A percentile compares a stretch with the other conserved stretches of the same genome.
Conservation (phyloP, 2,888 invertebrate genomes). For the Mythimna impura region DNA sequence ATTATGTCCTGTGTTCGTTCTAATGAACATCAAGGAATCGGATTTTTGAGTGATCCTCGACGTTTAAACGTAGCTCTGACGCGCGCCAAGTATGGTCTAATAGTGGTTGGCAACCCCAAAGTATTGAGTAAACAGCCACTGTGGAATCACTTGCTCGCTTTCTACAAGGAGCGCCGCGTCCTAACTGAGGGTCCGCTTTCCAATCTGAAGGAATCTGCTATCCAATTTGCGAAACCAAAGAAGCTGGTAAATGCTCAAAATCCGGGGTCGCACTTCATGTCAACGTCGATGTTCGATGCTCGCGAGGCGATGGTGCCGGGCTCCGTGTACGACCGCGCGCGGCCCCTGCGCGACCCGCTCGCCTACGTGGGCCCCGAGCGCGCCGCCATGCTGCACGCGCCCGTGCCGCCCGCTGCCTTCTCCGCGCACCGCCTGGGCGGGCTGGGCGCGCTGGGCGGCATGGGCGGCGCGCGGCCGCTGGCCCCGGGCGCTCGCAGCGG, state of each 20-base stretch:
- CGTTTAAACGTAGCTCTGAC: constrained; percentile 99
- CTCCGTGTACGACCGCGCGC: constrained; percentile 96
- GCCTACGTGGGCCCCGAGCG: constrained; percentile 97
- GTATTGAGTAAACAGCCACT: constrained; percentile 99
- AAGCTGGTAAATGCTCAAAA: constrained; percentile 98
- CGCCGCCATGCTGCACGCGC: constrained; percentile 93
- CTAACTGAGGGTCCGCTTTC: constrained; percentile 99
- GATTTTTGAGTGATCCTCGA: constrained; percentile 99
- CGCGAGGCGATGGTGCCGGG: constrained; percentile 98
- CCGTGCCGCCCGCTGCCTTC: constrained; percentile 98
- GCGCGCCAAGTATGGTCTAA: constrained; percentile 98
- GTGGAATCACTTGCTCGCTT: constrained; percentile 99
- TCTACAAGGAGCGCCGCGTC: constrained; percentile 99
- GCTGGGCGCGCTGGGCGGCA: constrained; percentile 92
- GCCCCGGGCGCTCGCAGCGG: constrained; percentile 80
- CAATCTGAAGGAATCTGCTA: constrained; percentile 98
- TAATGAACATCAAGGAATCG: constrained; percentile 99
- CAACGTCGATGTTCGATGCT: constrained; percentile 98
- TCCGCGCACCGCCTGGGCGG: constrained; percentile 94
- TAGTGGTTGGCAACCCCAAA: constrained; percentile 99
- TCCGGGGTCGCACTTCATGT: constrained; percentile 99
- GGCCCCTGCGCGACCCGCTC: constrained; percentile 96
- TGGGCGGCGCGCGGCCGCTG: constrained; percentile 92
- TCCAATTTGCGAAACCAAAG: constrained; percentile 99
- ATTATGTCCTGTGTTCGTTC: constrained; percentile 99